These are phyloP conservation scores for Desmophyllum pertusum DNA, from an alignment of 92 coral and sea anemone genomes.

Conservation along the genomic window DNA sequence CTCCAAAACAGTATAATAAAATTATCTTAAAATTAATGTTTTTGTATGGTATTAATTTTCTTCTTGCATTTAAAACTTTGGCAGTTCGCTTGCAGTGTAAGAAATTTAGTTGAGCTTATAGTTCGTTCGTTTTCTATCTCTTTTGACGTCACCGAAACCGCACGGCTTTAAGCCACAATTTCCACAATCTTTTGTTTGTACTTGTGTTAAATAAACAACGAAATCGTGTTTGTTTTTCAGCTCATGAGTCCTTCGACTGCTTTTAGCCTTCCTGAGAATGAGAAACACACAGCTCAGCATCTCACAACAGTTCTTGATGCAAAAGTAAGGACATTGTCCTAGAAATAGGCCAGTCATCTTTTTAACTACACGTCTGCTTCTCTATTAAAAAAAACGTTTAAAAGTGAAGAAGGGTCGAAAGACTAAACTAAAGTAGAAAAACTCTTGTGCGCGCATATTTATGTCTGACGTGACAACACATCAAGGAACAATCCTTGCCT, in stretches of 20 bases:
- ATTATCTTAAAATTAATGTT: not conserved
- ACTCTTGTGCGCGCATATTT: not conserved
- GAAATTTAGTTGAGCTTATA: no score
- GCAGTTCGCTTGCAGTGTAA: no score
- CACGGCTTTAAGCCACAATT: not conserved
- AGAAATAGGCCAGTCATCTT: not conserved
- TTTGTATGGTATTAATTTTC: not conserved
- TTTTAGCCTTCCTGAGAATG: conserved; percentile 47
- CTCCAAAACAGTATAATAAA: not conserved
- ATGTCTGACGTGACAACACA: no score
- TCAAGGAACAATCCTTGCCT: no score
- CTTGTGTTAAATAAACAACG: not conserved
- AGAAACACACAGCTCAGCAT: conserved; percentile 51
- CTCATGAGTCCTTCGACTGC: conserved; percentile 71
- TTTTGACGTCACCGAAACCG: no score
- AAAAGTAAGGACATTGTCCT: conserved; percentile 36
- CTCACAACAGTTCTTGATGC: conserved; percentile 65
- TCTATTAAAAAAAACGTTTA: not conserved
- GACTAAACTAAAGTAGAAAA: not conserved
- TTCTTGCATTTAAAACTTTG: not conserved
- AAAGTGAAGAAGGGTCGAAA: not conserved
- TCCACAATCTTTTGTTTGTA: not conserved
- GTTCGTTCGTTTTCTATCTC: no score
- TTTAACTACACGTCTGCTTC: not conserved
- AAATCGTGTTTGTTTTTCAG: conserved; percentile 14